These are phyloP conservation scores for Lepisosteus oculatus DNA, from an alignment of 2,113 vertebrate genomes.

Conservation along the genomic window DNA sequence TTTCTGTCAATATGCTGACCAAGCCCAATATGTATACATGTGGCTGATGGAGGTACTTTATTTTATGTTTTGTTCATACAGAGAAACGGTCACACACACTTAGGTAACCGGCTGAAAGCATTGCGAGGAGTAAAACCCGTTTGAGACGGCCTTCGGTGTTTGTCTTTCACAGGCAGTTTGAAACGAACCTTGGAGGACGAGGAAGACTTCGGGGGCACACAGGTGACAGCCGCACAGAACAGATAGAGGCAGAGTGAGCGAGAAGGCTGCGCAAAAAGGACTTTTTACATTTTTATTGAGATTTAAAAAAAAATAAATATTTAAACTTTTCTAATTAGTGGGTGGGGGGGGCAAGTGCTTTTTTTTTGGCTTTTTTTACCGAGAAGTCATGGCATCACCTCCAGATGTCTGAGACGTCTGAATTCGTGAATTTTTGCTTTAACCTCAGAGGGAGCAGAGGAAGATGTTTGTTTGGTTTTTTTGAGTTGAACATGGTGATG, in stretches of 20 bases:
- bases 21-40: no score
- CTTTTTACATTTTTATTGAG: conserved; percentile 68
- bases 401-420: conserved; percentile 55
- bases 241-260: conserved; percentile 55
- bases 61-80: no score
- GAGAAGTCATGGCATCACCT: not conserved
- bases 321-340: conserved; percentile 54
- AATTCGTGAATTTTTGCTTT: conserved; percentile 15
- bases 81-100: no score
- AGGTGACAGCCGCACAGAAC: conserved; percentile 87
- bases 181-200: conserved; percentile 92
- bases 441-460: not conserved
- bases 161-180: conserved; percentile 73
- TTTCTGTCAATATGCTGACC: no score
- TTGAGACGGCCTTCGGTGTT: no score
- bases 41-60: no score
- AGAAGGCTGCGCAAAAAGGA: conserved; percentile 34
- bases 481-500: conserved; percentile 50
- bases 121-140: no score
- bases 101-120: no score
- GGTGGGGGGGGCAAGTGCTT: conserved; percentile 10
- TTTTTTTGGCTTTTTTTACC: conserved; percentile 13
- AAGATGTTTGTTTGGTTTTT: conserved; percentile 30
- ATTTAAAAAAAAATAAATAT: conserved; percentile 71
- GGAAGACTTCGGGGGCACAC: conserved; percentile 87